Evolutionary conservation across 1,140 invertebrate genomes (phyloP).

Genomic region (Tetramorium alpestre): DNA sequence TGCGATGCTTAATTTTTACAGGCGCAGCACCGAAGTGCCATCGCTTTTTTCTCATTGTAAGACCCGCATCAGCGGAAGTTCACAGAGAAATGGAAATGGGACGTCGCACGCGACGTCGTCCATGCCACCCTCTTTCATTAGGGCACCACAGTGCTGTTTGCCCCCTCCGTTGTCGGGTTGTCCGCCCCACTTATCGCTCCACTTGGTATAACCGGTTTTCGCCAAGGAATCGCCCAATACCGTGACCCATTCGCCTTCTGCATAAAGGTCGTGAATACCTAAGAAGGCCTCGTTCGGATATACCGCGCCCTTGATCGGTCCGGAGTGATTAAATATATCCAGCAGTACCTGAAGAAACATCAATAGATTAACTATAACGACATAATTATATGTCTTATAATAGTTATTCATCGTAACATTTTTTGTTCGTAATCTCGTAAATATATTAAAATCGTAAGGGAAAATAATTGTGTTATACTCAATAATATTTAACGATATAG

Average conservation of each 20-base stretch:
- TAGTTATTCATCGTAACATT: neutral
- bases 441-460: neutral
- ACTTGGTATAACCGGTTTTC: constrained; percentile 81
- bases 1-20: constrained; percentile 8
- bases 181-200: constrained; percentile 81
- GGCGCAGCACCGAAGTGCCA: too few species aligned
- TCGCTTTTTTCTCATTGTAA: constrained; percentile 37
- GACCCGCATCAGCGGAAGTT: constrained; percentile 73
- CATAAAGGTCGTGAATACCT: constrained; percentile 82
- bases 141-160: constrained; percentile 81
- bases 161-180: constrained; percentile 82
- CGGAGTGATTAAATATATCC: constrained; percentile 78
- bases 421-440: neutral
- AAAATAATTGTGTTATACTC: neutral
- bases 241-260: constrained; percentile 82
- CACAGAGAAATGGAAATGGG: constrained; percentile 81
- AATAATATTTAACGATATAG: neutral
- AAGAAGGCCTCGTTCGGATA: constrained; percentile 78
- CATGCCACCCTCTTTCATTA: constrained; percentile 80
- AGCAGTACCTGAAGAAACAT: constrained; percentile 72
- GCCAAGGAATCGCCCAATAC: constrained; percentile 81
- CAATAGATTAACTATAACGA: neutral
- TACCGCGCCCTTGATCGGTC: constrained; percentile 73
- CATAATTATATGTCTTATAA: neutral
- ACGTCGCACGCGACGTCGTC: constrained; percentile 81